phyloP scores from a whole-genome alignment of 2,113 vertebrate genomes.

The Megaleporinus macrocephalus region DNA sequence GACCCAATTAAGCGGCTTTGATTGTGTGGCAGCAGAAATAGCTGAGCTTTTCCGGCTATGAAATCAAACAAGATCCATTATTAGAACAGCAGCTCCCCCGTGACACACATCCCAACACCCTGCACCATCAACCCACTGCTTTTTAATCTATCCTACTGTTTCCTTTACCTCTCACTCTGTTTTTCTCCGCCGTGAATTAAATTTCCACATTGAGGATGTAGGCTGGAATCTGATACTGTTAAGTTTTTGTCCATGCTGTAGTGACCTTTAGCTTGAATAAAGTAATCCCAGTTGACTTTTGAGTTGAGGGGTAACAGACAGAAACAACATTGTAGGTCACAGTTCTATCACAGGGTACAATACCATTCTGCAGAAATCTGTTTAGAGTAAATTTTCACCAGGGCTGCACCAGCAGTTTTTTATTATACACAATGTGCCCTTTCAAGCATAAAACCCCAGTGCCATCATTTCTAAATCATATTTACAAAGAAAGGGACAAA shows the following conservation, averaged over 20 bases:
- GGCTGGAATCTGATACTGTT: slow-evolving; percentile 6
- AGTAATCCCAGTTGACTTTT: neutral
- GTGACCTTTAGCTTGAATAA: neutral
- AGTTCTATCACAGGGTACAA: neutral
- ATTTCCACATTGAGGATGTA: neutral
- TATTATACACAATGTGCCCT: no score
- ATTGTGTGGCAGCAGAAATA: slow-evolving; percentile 60
- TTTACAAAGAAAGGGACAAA: no score
- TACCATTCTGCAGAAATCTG: neutral
- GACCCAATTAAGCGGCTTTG: slow-evolving; percentile 67
- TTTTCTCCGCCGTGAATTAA: neutral
- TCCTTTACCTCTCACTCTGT: slow-evolving; percentile 2
- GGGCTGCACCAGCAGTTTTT: no score
- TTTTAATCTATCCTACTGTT: slow-evolving; percentile 2
- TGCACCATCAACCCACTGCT: no score
- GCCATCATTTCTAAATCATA: no score
- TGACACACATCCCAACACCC: slow-evolving; percentile 26
- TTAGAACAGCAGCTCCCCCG: slow-evolving; percentile 60
- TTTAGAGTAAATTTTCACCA: neutral
- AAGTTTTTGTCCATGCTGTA: neutral
- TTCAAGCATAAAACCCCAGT: no score
- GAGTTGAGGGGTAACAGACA: neutral
- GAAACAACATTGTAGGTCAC: neutral
- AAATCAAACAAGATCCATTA: slow-evolving; percentile 67
- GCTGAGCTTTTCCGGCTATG: slow-evolving; percentile 48